phyloP scores from a whole-genome alignment of 2,113 vertebrate species.

The Chelonoidis abingdonii region DNA sequence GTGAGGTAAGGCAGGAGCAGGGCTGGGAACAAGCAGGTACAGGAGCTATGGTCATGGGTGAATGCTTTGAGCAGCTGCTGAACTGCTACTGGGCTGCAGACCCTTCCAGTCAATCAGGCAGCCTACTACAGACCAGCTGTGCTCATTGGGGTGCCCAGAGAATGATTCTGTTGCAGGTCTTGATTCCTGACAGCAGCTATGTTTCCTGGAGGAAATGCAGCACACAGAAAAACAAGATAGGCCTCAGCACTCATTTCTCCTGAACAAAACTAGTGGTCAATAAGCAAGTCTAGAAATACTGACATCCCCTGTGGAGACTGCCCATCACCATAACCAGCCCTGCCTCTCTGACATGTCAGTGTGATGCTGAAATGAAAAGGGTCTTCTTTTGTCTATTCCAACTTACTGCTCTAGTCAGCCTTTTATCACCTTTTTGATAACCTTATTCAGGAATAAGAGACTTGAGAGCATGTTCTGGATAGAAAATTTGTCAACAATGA shows the following conservation, averaged over 20 bases:
- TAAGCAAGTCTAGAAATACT: not conserved
- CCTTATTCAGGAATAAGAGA: not conserved
- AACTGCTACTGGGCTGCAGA: not conserved
- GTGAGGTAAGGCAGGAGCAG: not conserved
- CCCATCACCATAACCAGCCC: accelerated
- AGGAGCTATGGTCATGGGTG: not conserved
- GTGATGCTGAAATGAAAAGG: not conserved
- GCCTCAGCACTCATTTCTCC: not conserved
- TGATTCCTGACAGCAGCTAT: not conserved
- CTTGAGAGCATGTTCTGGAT: not conserved
- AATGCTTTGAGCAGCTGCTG: not conserved
- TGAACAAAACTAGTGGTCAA: not conserved
- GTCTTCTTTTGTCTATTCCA: not conserved
- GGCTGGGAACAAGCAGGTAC: not conserved
- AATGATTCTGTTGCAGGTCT: not conserved
- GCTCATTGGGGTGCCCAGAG: not conserved
- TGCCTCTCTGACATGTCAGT: not conserved
- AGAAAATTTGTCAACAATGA: not conserved
- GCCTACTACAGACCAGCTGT: not conserved
- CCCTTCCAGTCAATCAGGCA: not conserved
- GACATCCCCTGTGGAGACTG: not conserved
- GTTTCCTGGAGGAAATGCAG: accelerated
- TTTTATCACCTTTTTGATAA: not conserved
- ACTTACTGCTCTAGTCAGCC: accelerated
- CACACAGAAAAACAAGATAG: not conserved